phyloP scores from a whole-genome alignment of 2,888 invertebrate genomes.

The Eristalis arbustorum region DNA sequence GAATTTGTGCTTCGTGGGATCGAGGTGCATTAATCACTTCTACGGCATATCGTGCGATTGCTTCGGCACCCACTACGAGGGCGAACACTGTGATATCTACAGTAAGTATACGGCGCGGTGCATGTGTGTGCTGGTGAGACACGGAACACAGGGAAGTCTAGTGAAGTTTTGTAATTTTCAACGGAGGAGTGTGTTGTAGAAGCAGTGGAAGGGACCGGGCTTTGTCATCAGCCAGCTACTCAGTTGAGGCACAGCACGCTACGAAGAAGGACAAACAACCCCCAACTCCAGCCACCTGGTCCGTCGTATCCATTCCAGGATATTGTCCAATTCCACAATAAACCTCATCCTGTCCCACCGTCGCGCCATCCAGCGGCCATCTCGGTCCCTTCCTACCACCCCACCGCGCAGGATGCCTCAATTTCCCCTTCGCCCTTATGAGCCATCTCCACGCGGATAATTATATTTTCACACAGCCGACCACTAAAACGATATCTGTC shows the following conservation, averaged over 20 bases:
- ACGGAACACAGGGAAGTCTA: not conserved
- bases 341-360: not conserved
- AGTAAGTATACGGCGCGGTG: constrained; percentile 83
- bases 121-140: not conserved
- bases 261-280: too few species aligned
- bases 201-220: too few species aligned
- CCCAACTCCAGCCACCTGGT: too few species aligned
- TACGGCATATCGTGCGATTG: constrained; percentile 94
- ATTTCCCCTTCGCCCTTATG: constrained; percentile 40
- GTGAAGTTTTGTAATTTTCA: too few species aligned
- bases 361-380: not conserved
- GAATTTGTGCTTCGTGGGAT: constrained; percentile 93
- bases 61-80: constrained; percentile 95
- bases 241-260: too few species aligned
- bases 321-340: not conserved
- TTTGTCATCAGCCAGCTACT: too few species aligned
- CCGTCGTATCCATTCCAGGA: not conserved
- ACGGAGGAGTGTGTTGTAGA: not conserved
- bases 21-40: constrained; percentile 95
- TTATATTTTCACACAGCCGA: constrained; percentile 34
- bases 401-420: constrained; percentile 7
- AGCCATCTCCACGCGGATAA: constrained; percentile 2
- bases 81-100: constrained; percentile 93
- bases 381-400: not conserved
- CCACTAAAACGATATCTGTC: constrained; percentile 34